Conservation (phyloP, 2,113 vertebrate species). For the Phasianus colchicus region DNA sequence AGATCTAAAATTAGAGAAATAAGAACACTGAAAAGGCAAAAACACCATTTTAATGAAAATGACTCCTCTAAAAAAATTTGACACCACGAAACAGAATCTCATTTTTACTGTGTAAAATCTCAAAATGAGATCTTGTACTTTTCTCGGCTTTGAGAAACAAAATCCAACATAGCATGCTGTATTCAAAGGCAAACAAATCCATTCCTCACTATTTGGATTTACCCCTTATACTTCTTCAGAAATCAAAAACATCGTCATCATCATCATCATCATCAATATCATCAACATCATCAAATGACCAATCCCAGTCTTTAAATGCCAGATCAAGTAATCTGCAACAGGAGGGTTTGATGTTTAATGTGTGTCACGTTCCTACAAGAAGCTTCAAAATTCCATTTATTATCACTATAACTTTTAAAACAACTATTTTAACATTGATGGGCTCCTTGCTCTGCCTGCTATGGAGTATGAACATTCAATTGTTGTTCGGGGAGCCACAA, state of each 20-base stretch:
- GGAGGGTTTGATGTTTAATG: slow-evolving; percentile 80
- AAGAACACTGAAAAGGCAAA: background rate
- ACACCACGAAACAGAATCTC: slow-evolving; percentile 43
- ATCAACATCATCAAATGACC: slow-evolving; percentile 93
- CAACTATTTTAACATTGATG: background rate
- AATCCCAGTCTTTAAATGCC: slow-evolving; percentile 94
- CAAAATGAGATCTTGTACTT: slow-evolving; percentile 65
- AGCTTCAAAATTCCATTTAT: slow-evolving; percentile 5
- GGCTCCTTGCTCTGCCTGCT: background rate
- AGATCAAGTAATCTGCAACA: slow-evolving; percentile 93
- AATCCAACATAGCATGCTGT: slow-evolving; percentile 79
- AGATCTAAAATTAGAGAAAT: slow-evolving; percentile 25
- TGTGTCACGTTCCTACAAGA: background rate
- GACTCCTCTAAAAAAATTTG: background rate
- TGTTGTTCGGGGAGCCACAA: background rate
- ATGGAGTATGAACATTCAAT: background rate
- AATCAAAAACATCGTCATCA: slow-evolving; percentile 94
- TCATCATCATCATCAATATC: slow-evolving; percentile 89
- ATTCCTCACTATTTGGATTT: slow-evolving; percentile 73
- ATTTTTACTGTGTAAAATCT: slow-evolving; percentile 49
- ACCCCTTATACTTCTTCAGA: slow-evolving; percentile 90
- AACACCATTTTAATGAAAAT: background rate
- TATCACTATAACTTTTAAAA: background rate
- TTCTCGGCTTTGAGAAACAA: slow-evolving; percentile 58
- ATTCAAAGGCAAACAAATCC: slow-evolving; percentile 69